These are phyloP conservation scores for Phorcus lineatus DNA, from an alignment of 2,888 invertebrate genomes.

Conservation along the genomic window DNA sequence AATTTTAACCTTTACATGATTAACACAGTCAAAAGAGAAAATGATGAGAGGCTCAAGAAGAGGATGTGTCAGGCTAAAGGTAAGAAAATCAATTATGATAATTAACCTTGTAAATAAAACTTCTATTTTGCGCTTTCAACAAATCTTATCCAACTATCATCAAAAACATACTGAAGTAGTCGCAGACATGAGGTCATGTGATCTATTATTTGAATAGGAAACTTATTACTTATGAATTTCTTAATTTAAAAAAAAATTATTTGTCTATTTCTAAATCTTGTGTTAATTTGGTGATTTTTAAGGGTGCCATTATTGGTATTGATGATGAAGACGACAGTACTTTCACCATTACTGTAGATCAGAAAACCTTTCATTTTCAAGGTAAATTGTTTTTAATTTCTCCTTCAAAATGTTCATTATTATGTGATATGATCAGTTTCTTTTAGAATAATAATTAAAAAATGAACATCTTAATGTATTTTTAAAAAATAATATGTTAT, in stretches of 20 bases:
- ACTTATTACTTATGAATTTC: no score
- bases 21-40: conserved; percentile 93
- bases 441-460: no score
- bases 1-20: not conserved
- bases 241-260: no score
- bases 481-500: no score
- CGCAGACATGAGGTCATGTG: no score
- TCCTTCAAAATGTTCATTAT: not conserved
- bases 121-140: no score
- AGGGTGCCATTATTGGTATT: conserved; percentile 97
- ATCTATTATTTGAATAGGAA: no score
- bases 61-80: conserved; percentile 95
- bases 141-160: no score
- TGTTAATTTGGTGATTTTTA: conserved; percentile 32
- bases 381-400: conserved; percentile 64
- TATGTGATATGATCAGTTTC: not conserved
- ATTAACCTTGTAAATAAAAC: no score
- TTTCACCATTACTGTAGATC: conserved; percentile 96
- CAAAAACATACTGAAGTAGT: no score
- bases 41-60: conserved; percentile 97
- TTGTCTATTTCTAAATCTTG: not conserved
- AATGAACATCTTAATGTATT: no score
- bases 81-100: conserved; percentile 42
- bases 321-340: conserved; percentile 98
- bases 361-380: conserved; percentile 99